Evolutionary conservation across 1,140 invertebrate genomes (phyloP), one percentile per base, ranked within the genome.

Genomic region (Solenopsis invicta): DNA sequence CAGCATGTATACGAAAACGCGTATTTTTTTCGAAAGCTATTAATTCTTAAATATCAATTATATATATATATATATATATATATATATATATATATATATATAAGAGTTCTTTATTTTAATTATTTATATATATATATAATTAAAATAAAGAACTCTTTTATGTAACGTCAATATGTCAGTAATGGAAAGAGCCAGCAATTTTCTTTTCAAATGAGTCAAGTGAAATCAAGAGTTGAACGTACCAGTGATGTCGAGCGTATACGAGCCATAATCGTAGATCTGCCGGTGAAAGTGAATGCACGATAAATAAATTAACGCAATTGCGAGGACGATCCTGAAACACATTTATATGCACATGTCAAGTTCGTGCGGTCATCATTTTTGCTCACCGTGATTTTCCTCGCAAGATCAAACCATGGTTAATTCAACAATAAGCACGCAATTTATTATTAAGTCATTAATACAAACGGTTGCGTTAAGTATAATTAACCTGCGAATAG

Each of bases 201-300:
- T 54, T 54, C 12, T 56, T 24, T 16, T 24, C 24, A 45, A 71
- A 45, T 16, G 48, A 74, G 16, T 37, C 13, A 8, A 2, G 9
- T 34, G 80, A 61, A 18, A 61, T 50, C 4, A 12, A 62, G 41
- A 82, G 67, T 82, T 78, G 1, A 78, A 89, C 92, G 91, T 96
- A 98, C 98, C 98, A 92, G 98, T 99, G 88, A 99, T 98, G 94
- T 99, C 99, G 78, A 99, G 94, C n/a, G 97, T 97, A 93, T 98
- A 99, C 61, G 97, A 97, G 78, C 97, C 98, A 92, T 98, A 98
- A 93, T 98, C 97, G 93, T 98, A 98, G 41, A 98, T 96, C 95
- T 98, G 97, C 69, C 98, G 96, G 95, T 98, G 97, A 82, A 99
- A 95, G 95, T 99, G 99, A 64, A 98, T 96, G 87, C 97, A 96